Evolutionary conservation across 2,888 invertebrate species (phyloP), one percentile per base, ranked within the genome.

Genomic region (Mantis religiosa): DNA sequence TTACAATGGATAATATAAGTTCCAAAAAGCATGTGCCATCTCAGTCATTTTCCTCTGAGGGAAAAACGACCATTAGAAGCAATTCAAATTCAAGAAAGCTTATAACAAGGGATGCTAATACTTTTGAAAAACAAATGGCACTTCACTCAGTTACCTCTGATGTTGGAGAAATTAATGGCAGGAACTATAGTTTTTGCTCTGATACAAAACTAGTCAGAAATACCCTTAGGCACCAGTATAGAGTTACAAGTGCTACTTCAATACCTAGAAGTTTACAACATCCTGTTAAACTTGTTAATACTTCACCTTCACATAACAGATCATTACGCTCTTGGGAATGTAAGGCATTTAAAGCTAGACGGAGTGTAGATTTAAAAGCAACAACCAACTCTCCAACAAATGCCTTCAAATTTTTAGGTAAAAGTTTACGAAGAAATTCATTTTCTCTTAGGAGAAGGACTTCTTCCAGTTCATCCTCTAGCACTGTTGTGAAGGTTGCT

Each of bases 401-500:
- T 84, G 6, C 34, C 14, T 84, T 41, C 12, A 14, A n/a, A 34
- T 34, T 30, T 28, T 12, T n/a, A 25, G 34, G 12, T 7, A 84
- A 84, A 84, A n/a, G 15, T 84, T 3, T 34, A 41, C 7, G 86
- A 28, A 86, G 47, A 71, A 71, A 28, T 28, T 41, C 86, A 28
- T 2, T 81, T 9, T 28, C n/a, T 28, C 20, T 9, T 4, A 86
- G 81, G 71, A 30, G 9, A 20, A 82, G 82, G 82, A 87, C 30
- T 30, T 28, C n/a, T 12, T 84, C 84, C 12, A 81, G 30, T 47
- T 28, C 47, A 85, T 30, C 81, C n/a, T 14, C 88, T 14, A 85
- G 41, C 1, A 6, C 54, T 20, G 88, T 83, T 28, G 82, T 89
- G 8, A 90, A 88, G 82, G 82, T 87, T 82, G 89, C 88, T 34